Conservation (phyloP, 2,888 invertebrate genomes). For the Drosophila paramelanica region DNA sequence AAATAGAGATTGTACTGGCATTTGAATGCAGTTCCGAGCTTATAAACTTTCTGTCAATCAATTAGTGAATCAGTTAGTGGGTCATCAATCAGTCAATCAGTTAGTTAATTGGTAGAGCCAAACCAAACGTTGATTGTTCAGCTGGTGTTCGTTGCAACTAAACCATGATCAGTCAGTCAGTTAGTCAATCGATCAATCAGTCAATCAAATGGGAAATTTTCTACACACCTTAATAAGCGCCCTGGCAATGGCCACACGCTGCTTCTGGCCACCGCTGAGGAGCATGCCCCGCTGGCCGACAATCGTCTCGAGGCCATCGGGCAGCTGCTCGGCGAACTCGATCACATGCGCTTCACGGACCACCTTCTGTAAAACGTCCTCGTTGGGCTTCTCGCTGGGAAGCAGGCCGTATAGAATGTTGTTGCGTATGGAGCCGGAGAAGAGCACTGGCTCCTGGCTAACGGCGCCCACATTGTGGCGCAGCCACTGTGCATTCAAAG, state of each 20-base stretch:
- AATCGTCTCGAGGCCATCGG: conserved; percentile 91
- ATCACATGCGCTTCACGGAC: conserved; percentile 94
- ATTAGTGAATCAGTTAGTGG: background rate
- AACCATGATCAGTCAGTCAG: background rate
- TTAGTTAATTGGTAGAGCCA: too few species aligned
- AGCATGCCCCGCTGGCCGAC: conserved; percentile 96
- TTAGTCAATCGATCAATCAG: background rate
- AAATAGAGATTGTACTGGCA: background rate
- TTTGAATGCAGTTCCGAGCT: too few species aligned
- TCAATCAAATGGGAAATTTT: background rate
- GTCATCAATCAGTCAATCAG: background rate
- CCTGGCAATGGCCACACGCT: conserved; percentile 96
- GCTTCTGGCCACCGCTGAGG: conserved; percentile 97
- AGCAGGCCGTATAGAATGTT: conserved; percentile 95
- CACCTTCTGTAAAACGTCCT: conserved; percentile 87
- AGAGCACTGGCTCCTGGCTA: conserved; percentile 94
- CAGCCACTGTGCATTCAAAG: conserved; percentile 93
- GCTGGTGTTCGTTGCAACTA: too few species aligned
- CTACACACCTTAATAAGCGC: conserved; percentile 92
- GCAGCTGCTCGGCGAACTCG: conserved; percentile 89
- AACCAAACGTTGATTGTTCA: too few species aligned
- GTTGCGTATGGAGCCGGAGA: conserved; percentile 94
- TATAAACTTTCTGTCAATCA: background rate
- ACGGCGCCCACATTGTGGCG: conserved; percentile 95
- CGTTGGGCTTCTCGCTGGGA: conserved; percentile 85